Conservation (phyloP, 2,797 vertebrate species). For the Labroides dimidiatus region DNA sequence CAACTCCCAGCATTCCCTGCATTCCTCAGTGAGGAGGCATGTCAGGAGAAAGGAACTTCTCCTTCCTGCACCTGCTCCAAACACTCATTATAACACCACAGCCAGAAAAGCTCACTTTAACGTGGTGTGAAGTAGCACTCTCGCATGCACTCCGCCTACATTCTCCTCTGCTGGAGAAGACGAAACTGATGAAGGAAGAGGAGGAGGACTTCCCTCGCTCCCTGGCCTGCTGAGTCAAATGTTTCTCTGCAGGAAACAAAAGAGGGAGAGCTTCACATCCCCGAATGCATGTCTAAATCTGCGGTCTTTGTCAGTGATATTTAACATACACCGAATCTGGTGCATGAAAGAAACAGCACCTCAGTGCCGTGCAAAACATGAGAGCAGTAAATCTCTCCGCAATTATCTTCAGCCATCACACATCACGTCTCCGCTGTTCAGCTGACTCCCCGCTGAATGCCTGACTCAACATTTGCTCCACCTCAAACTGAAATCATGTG, state of each 20-base stretch:
- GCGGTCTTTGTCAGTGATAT: background rate
- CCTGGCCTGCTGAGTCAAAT: slow-evolving; percentile 20
- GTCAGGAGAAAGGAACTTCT: slow-evolving; percentile 37
- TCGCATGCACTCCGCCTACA: background rate
- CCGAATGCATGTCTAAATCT: background rate
- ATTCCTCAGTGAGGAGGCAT: slow-evolving; percentile 49
- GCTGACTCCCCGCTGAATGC: slow-evolving; percentile 13
- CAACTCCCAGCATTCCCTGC: slow-evolving; percentile 54
- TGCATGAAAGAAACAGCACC: slow-evolving; percentile 9
- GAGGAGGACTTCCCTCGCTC: slow-evolving; percentile 1
- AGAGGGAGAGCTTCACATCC: background rate
- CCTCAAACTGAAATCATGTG: slow-evolving; percentile 16
- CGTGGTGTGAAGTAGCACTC: slow-evolving; percentile 1
- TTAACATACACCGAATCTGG: background rate
- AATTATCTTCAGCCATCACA: slow-evolving; percentile 11
- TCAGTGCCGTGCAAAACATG: slow-evolving; percentile 18
- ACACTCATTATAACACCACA: slow-evolving; percentile 10
- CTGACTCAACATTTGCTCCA: slow-evolving; percentile 33
- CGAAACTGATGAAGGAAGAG: slow-evolving; percentile 1
- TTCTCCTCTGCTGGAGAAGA: slow-evolving; percentile 5
- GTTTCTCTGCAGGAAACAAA: slow-evolving; percentile 4
- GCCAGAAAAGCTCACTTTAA: slow-evolving; percentile 17
- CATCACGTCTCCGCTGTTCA: slow-evolving; percentile 10
- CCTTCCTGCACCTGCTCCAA: slow-evolving; percentile 48
- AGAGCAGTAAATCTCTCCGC: slow-evolving; percentile 12